Conservation (phyloP, 2,888 invertebrate genomes). For the Enchytraeus crypticus region DNA sequence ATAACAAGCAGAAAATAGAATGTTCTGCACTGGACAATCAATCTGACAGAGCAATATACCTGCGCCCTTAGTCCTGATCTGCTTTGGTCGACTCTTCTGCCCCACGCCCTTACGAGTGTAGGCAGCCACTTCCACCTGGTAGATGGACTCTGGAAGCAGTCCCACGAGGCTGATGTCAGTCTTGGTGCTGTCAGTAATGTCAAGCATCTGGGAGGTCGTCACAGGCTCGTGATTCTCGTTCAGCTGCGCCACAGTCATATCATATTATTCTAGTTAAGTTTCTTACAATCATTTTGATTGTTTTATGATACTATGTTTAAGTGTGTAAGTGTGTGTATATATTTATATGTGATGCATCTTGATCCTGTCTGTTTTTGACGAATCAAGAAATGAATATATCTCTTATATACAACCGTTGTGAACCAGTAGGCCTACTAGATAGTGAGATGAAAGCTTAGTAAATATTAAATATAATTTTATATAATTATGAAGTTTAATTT, state of each 20-base stretch:
- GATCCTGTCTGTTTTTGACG: too few relatives aligned
- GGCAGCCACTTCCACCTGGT: constrained; percentile 79
- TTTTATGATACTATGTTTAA: too few relatives aligned
- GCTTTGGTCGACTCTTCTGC: constrained; percentile 68
- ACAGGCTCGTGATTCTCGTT: background rate
- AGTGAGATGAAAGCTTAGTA: background rate
- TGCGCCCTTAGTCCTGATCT: constrained; percentile 62
- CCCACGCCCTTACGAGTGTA: constrained; percentile 95
- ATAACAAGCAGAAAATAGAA: too few relatives aligned
- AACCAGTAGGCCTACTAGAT: background rate
- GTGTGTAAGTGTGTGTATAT: too few relatives aligned
- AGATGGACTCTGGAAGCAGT: constrained; percentile 87
- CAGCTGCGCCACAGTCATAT: background rate
- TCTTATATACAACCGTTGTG: background rate
- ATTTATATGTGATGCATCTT: too few relatives aligned
- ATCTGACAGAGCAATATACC: too few relatives aligned
- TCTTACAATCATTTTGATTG: background rate
- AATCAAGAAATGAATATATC: too few relatives aligned
- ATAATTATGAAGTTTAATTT: too few relatives aligned
- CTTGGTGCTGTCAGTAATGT: constrained; percentile 1
- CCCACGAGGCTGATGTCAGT: constrained; percentile 68
- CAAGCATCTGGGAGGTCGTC: background rate
- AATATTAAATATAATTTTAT: too few relatives aligned
- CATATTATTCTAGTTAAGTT: background rate
- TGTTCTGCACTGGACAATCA: too few relatives aligned